A percentile compares a stretch with the other conserved stretches of the same genome.
Conservation (phyloP, 2,797 vertebrate species). For the Myotis findleyi region DNA sequence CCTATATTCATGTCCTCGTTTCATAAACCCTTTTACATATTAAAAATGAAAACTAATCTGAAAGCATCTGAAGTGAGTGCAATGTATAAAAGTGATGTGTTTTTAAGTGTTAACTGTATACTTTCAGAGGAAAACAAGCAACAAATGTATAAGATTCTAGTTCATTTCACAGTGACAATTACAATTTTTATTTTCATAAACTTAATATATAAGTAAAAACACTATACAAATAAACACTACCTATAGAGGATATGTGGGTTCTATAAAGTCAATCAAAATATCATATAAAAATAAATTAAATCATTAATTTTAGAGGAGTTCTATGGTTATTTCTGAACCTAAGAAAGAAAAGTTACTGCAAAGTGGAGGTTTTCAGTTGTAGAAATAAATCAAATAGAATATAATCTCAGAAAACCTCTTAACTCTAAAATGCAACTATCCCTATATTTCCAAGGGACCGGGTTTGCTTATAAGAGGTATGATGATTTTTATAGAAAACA, state of each 20-base stretch:
- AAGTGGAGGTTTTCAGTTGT: constrained; percentile 1
- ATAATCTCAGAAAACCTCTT: background rate
- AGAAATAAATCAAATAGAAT: constrained; percentile 3
- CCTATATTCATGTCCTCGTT: background rate
- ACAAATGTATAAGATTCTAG: background rate
- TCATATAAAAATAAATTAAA: constrained; percentile 39
- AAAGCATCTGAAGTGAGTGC: constrained; percentile 7
- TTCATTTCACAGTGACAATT: constrained; percentile 36
- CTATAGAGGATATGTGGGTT: background rate
- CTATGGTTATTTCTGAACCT: constrained; percentile 26
- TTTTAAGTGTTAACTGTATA: constrained; percentile 5
- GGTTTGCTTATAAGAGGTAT: constrained; percentile 15
- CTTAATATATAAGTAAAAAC: background rate
- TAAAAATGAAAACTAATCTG: constrained; percentile 43
- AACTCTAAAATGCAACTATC: constrained; percentile 9
- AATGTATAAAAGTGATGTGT: background rate
- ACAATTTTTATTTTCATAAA: constrained; percentile 24
- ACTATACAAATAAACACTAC: background rate
- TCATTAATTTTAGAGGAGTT: constrained; percentile 28
- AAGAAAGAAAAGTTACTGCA: constrained; percentile 47
- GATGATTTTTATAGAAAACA: constrained; percentile 20
- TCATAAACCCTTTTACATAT: constrained; percentile 10
- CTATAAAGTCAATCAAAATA: constrained; percentile 48
- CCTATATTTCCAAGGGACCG: constrained; percentile 13
- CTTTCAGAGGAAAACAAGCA: constrained; percentile 25